These are phyloP conservation scores for Thunnus maccoyii DNA, from an alignment of 2,113 vertebrate genomes.

Conservation along the genomic window DNA sequence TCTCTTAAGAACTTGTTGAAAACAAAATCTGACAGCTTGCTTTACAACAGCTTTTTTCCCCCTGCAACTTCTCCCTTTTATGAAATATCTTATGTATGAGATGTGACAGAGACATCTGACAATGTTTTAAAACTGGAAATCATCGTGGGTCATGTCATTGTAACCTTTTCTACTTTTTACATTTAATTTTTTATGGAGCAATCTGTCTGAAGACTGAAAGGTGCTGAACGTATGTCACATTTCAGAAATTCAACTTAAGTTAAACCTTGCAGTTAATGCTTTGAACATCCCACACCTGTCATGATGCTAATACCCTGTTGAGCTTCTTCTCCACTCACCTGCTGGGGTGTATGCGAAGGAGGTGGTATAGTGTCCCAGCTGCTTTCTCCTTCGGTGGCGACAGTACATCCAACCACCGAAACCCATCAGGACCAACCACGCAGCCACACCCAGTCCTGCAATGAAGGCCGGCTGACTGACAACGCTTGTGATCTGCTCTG, in stretches of 20 bases:
- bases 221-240: neutral
- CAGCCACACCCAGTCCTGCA: slow-evolving; percentile 89
- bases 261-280: slow-evolving; percentile 1
- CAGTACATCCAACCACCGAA: slow-evolving; percentile 92
- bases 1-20: slow-evolving; percentile 43
- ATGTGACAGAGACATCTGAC: slow-evolving; percentile 28
- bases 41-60: slow-evolving; percentile 10
- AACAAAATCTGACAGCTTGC: slow-evolving; percentile 27
- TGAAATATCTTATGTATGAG: slow-evolving; percentile 11
- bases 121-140: slow-evolving; percentile 7
- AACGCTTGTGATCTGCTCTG: slow-evolving; percentile 87
- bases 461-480: slow-evolving; percentile 92
- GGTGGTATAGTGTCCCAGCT: slow-evolving; percentile 95
- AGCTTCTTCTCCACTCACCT: slow-evolving; percentile 75
- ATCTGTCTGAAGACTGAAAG: neutral
- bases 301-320: neutral
- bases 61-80: neutral
- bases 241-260: neutral
- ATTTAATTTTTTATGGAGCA: neutral
- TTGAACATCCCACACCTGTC: neutral
- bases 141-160: neutral
- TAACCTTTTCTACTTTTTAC: slow-evolving; percentile 7
- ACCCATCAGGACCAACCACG: slow-evolving; percentile 91
- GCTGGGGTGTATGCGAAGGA: slow-evolving; percentile 95
- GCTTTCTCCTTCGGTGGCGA: slow-evolving; percentile 91